Base-by-base conservation (phyloP, 2,797 vertebrate species). In the Melanotaenia pygmaea region DNA sequence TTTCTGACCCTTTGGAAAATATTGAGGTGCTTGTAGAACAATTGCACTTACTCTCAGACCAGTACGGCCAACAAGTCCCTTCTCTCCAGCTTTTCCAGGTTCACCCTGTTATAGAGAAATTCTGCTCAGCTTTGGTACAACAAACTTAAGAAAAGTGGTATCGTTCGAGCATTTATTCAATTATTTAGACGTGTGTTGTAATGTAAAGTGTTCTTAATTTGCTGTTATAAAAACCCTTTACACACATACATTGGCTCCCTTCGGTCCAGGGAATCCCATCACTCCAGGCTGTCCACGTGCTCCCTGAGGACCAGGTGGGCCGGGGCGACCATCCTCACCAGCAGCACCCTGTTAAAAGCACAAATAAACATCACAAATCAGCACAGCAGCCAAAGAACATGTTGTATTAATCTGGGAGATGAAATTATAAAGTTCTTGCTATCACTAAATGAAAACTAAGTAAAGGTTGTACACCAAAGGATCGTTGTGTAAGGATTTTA, bases 231-330 rank as follows among this genome's bases (percentile, higher is more conserved):
- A 40, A 70, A 65, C 56, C 58, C 70, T 45, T 67, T 4, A 62
- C 63, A 72, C 38, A 94, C 96, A 92, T 93, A 99, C 98, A 20
- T 96, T 97, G 66, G 96, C 96, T 84, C 98, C 98, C 93, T 99
- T 99, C 64, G 98, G 98, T 71, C 98, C 98, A 0, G 98, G 98
- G 95, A 99, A 99, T 71, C 98, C 98, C 98, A 99, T 99, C 82
- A 99, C 97, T 11, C 98, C 98, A 0, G 98, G 98, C 85, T 98
- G 97, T 43, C 98, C 98, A 12, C 98, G 96, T 59, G 97, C 94
- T 74, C 98, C 98, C 89, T 94, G 95, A 1, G 98, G 96, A 12
- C 98, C 98, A 12, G 97, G 97, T 63, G 97, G 97, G 38, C 98
- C 98, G 0, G 97, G 97, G 35, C 98, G 96, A 34, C 98, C 98